phyloP scores from a whole-genome alignment of 2,797 vertebrate genomes.

The Labroides dimidiatus region DNA sequence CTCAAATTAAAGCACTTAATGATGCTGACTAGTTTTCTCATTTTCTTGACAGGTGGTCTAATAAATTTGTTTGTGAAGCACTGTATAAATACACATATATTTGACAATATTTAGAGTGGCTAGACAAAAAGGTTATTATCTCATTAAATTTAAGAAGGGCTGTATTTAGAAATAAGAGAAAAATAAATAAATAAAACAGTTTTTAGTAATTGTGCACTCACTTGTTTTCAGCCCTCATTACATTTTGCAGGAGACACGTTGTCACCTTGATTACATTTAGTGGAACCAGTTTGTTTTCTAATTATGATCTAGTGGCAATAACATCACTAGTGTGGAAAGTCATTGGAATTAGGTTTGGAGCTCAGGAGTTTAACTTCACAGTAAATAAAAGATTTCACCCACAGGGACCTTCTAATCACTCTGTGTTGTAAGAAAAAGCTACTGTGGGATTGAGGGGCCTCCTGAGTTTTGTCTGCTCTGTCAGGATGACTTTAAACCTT shows the following conservation, averaged over 20 bases:
- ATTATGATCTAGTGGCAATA: neutral
- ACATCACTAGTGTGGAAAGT: neutral
- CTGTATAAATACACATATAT: no score
- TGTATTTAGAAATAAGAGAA: no score
- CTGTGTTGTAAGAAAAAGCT: no score
- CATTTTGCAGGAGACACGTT: neutral
- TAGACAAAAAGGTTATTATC: no score
- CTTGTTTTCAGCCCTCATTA: neutral
- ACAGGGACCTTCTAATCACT: neutral
- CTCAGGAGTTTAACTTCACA: neutral
- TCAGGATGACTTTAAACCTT: neutral
- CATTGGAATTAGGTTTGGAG: neutral
- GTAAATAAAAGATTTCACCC: neutral
- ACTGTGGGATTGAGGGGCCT: neutral
- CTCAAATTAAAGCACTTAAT: no score
- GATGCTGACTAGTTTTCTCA: no score
- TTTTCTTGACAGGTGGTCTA: no score
- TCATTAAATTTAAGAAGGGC: no score
- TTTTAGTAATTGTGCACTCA: no score
- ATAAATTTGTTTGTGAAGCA: no score
- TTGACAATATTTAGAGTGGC: no score
- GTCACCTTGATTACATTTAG: neutral
- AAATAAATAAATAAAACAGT: no score
- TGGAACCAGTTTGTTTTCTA: neutral
- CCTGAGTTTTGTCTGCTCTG: neutral